Evolutionary conservation across 2,888 invertebrate species (phyloP), one percentile per base, ranked within the genome.

Genomic region (Caenorhabditis sp.): DNA sequence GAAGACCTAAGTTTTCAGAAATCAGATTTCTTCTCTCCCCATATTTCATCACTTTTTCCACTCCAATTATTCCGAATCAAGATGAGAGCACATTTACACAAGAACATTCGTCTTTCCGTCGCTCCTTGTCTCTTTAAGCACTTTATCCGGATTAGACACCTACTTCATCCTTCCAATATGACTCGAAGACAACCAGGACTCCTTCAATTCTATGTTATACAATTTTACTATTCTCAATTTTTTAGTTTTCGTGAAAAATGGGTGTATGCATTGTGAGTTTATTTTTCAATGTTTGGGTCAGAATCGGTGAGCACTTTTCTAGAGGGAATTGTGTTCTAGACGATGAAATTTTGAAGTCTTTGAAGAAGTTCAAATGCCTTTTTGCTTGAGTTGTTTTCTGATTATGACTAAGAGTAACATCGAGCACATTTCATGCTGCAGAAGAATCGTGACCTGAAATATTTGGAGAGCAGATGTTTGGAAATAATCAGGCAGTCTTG

Each of bases 191-290:
- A 47, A 12, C 38, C 38, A 12, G 6, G 19, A 19, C n/a, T 44
- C 56, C 47, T 75, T 47, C 47, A 41, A 31, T 49, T 54, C 38
- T 56, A 22, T n/a, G 31, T 38, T 28, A 31, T 28, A 26, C 14
- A 47, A 14, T 22, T 24, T 28, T 31, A 31, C 19, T 54, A n/a
- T 28, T 14, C 22, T 35, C 8, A 24, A 44, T 14, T 35, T 47
- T 31, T 28, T 26, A 35, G 14, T 35, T 38, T 38, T 38, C 12
- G 10, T 12, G 6, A 7, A 19, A 61, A 47, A 81, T 81, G 81
- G 81, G 81, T 31, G 64, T 81, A 16, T 81, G 81, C 49, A 81
- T 81, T 64, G 81, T 81, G 38, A 81, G 81, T 81, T n/a, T 35
- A 56, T 54, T 4, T 51, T 24, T 54, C 16, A 31, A 6, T 31